These are phyloP conservation scores for Yponomeuta malinellus DNA, from an alignment of 2,888 invertebrate species.

Conservation along the genomic window DNA sequence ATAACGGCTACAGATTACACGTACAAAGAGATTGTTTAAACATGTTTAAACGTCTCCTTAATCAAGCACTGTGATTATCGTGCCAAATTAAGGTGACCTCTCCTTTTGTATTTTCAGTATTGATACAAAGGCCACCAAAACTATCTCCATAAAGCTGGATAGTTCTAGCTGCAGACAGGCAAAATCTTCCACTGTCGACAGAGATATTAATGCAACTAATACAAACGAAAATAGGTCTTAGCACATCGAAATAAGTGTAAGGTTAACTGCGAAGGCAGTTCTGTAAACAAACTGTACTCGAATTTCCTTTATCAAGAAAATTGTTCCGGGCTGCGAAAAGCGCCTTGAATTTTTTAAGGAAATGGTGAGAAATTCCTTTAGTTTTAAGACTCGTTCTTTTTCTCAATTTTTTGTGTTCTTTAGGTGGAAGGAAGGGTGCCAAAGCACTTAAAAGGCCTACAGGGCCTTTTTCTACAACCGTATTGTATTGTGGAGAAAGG, in stretches of 20 bases:
- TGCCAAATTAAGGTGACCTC: background rate
- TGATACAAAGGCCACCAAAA: background rate
- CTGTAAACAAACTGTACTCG: background rate
- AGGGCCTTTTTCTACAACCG: too few species aligned
- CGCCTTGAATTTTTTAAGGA: background rate
- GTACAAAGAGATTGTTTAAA: background rate
- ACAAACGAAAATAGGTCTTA: background rate
- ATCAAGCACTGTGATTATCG: background rate
- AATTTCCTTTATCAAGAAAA: constrained; percentile 1
- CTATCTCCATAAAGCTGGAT: background rate
- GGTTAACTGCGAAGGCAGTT: background rate
- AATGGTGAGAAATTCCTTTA: constrained; percentile 15
- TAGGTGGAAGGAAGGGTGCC: too few species aligned
- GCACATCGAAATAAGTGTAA: background rate
- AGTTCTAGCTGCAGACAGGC: background rate
- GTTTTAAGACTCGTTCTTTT: background rate
- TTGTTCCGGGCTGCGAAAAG: background rate
- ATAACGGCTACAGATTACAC: background rate
- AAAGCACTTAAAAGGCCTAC: too few species aligned
- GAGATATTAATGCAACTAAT: background rate
- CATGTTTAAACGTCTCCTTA: constrained; percentile 5
- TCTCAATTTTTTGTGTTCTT: background rate
- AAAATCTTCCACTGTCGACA: background rate
- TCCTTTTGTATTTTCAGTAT: background rate
- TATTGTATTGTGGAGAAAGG: too few species aligned